Base-by-base conservation (phyloP, 2,888 invertebrate species). In the Arge pagana region DNA sequence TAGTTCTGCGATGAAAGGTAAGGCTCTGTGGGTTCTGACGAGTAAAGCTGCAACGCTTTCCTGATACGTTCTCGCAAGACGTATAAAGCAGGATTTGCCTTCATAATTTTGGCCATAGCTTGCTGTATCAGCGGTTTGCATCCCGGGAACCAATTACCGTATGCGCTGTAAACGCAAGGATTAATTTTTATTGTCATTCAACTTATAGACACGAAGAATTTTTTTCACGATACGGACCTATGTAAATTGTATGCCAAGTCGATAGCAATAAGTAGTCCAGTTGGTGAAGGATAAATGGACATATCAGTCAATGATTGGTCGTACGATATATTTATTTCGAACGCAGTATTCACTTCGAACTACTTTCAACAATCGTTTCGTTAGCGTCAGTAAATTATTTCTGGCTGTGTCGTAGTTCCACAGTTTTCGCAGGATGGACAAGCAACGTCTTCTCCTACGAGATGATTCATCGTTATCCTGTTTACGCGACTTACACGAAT, bases 91-190 rank as follows among this genome's bases (percentile, higher is more conserved):
- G 99, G 99, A 81, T 99, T 99, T 0, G 99, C 98, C 78, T 99
- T 99, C 96, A 99, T 99, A 63, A 99, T 98, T 79, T 99, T 99
- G 0, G 98, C 98, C 99, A 99, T 98, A 0, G 99, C 97, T 77
- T 97, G 96, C 71, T 98, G 98, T 66, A 99, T 97, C 11, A 99
- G 83, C 0, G 98, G 96, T 71, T 99, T 99, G 77, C 94, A 93
- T 43, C 99, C 99, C 0, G 99, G 99, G 86, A 97, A 99, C 99
- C 99, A 99, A 78, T 99, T 98, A 18, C 99, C 99, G 72, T 97
- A 99, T 0, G 98, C 99, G 71, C 96, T 90, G 68, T 8, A 62
- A 63, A 52, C 39, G 43, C 11, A 53, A n/a, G n/a, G n/a, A n/a
- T n/a, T n/a, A n/a, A n/a, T n/a, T n/a, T n/a, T n/a, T n/a, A n/a